Evolutionary conservation across 2,113 vertebrate species (phyloP), one percentile per base, ranked within the genome.

Genomic region (zebrafish (Danio rerio)): DNA sequence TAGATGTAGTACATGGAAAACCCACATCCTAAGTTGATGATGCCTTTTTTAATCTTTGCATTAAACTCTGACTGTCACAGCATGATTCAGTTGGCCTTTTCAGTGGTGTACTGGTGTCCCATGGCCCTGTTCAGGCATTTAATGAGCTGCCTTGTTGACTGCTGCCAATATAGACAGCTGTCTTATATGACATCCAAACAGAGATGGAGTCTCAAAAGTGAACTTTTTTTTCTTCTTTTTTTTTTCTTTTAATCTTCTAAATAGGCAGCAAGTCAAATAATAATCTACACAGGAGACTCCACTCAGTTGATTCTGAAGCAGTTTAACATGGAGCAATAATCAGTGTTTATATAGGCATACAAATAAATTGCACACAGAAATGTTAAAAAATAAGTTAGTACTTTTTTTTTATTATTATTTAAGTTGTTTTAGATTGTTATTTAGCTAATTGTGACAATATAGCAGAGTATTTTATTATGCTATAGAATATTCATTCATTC

Each of bases 111-210:
- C 65, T 47, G 43, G n/a, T 69, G n/a, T 69, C 65, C 9, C n/a
- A 7, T 49, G 43, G n/a, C 43, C 42, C 9, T 11, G 65, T 69
- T 69, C 47, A 47, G 18, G 43, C 10, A 47, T 69, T 69, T 20
- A 49, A 69, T 69, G 43, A 69, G 43, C 43, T 68, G 43, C 43
- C 43, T 47, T 68, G 42, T 16, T 45, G 65, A 5, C 8, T 18
- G 45, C n/a, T 68, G 65, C 16, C 65, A 47, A 18, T 68, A 68
- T 68, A 47, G 43, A 10, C 43, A 68, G 65, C 9, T 68, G 65
- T 47, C 65, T 68, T 11, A 16, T 47, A 10, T 45, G 65, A 68
- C 43, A 47, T 47, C 65, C 65, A 68, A 47, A 47, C 42, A 47
- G n/a, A 47, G 65, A 68, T 18, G 65, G 43, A 20, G 18, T 43